phyloP scores from a whole-genome alignment of 2,797 vertebrate genomes.

The Sphenopsis melanotis region DNA sequence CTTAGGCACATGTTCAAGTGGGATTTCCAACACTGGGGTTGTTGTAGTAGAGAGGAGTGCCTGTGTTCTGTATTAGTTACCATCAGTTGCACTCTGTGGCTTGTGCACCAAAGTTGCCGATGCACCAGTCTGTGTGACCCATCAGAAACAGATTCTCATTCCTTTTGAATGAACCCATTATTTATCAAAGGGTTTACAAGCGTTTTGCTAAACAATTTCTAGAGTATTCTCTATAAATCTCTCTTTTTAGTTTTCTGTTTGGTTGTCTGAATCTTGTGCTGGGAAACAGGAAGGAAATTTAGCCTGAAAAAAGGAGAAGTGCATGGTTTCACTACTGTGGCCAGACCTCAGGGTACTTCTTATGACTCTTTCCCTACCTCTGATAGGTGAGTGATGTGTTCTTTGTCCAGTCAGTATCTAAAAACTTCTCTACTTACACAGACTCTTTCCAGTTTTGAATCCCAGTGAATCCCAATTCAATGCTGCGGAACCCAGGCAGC shows the following conservation, averaged over 20 bases:
- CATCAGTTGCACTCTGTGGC: neutral
- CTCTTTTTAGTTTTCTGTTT: neutral
- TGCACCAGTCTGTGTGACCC: neutral
- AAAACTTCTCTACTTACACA: neutral
- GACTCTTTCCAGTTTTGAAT: neutral
- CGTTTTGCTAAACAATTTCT: neutral
- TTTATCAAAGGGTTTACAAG: neutral
- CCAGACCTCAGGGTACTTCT: neutral
- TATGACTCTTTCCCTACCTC: accelerated
- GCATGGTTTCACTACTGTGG: neutral
- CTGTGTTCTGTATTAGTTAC: neutral
- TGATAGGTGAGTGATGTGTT: neutral
- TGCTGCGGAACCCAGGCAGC: neutral
- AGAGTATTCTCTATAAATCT: neutral
- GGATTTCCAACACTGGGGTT: neutral
- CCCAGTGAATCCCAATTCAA: neutral
- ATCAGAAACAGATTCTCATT: neutral
- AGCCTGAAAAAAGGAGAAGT: neutral
- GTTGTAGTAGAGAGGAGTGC: neutral
- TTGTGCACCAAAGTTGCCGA: neutral
- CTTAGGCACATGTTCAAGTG: neutral
- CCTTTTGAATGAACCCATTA: neutral
- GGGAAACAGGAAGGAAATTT: neutral
- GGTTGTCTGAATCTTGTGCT: neutral
- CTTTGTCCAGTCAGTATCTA: neutral